Conservation (phyloP, 2,113 vertebrate genomes). For the Micronisus gabar region DNA sequence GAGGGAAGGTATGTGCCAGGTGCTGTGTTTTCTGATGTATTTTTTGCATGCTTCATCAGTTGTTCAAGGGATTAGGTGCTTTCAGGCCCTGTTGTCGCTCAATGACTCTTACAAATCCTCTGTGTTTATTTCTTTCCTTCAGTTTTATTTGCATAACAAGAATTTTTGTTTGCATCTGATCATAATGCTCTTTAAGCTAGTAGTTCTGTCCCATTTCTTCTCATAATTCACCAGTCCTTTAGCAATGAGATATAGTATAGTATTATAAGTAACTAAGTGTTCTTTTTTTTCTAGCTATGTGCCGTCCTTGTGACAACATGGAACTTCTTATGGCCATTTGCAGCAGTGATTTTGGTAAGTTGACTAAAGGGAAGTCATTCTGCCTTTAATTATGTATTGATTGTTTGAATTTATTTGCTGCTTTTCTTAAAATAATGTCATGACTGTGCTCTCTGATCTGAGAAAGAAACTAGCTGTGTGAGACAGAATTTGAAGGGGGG, state of each 20-base stretch:
- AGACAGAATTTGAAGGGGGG: neutral
- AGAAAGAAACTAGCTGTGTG: neutral
- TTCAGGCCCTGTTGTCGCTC: neutral
- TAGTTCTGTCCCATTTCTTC: neutral
- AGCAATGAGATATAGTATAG: neutral
- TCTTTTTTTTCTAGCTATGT: constrained; percentile 62
- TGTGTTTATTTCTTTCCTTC: neutral
- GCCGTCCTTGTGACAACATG: constrained; percentile 75
- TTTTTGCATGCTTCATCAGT: neutral
- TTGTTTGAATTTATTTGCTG: neutral
- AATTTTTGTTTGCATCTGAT: neutral
- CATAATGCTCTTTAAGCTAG: neutral
- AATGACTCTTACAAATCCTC: neutral
- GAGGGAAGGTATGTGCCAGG: neutral
- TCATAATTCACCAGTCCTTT: neutral
- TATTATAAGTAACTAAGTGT: neutral
- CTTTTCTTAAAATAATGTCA: neutral
- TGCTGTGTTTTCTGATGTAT: neutral
- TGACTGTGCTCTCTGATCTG: neutral
- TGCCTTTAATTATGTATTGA: neutral
- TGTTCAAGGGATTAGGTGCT: neutral
- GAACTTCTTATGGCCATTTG: constrained; percentile 83
- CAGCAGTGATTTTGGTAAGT: constrained; percentile 83
- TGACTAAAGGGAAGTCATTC: neutral
- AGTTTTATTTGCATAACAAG: neutral